Evolutionary conservation across 2,888 invertebrate genomes (phyloP), one percentile per base, ranked within the genome.

Genomic region (Hirtodrosophila duncani): DNA sequence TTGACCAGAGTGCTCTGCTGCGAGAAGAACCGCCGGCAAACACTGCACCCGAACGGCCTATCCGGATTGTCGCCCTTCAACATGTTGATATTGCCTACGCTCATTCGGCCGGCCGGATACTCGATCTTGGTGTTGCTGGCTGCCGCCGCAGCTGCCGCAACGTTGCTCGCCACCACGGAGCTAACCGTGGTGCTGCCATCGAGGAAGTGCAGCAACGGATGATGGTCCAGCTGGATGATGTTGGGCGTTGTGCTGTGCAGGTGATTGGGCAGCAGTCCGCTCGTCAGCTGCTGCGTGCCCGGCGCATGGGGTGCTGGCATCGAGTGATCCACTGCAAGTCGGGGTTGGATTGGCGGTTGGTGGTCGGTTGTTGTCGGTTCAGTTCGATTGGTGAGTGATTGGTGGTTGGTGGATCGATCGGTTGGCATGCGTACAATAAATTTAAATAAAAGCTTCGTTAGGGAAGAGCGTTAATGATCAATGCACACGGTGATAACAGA

Each of bases 361-460:
- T 51, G 48, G 18, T 34, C 46, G 29, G 68, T 67, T 65, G 41
- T 58, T 60, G 53, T 30, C 11, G 37, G 34, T 37, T 50, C 48
- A 34, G 37, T 55, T 3, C 42, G 48, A 44, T 44, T 50, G 59
- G 30, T 59, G 46, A 57, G 49, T 34, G 14, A 14, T 38, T 43
- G 36, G 51, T 50, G 36, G 65, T 63, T 46, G 68, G 49, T 50
- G 64, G 34, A 21, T 43, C 34, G 60, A 24, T 55, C 41, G 49
- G 59, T 65, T 67, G 29, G 81, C 81, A 80, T 77, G 83, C 84
- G 83, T 83, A 82, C 82, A 82, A 56, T n/a, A 79, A 78, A 84
- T 83, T 84, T 77, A 84, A 84, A 84, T 80, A 81, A 84, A 84
- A 83, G 84, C 81, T 83, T 83, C 81, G 84, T 84, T 84, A 84